phyloP scores from a whole-genome alignment of 2,888 invertebrate species.

The Ditula angustiorana region DNA sequence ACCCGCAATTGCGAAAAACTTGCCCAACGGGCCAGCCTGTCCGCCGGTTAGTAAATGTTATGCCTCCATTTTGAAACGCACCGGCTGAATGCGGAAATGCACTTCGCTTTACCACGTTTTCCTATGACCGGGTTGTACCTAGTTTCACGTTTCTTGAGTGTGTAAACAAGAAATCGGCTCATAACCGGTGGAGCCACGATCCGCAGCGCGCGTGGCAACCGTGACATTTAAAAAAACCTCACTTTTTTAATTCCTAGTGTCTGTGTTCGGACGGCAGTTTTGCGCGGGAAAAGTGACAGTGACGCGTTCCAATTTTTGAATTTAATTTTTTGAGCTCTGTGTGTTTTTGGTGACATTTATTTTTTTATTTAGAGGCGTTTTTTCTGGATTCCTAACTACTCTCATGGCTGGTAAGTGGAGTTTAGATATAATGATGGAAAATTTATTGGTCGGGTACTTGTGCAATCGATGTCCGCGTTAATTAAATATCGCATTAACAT shows the following conservation, averaged over 20 bases:
- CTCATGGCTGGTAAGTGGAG: slow-evolving; percentile 33
- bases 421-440: slow-evolving; percentile 13
- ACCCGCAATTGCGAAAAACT: slow-evolving; percentile 61
- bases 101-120: slow-evolving; percentile 61
- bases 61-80: slow-evolving; percentile 67
- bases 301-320: slow-evolving; percentile 30
- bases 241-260: slow-evolving; percentile 48
- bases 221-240: slow-evolving; percentile 64
- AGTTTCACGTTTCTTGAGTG: slow-evolving; percentile 56
- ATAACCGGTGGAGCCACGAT: slow-evolving; percentile 79
- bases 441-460: slow-evolving; percentile 25
- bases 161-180: slow-evolving; percentile 75
- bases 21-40: slow-evolving; percentile 52
- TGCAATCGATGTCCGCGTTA: slow-evolving; percentile 35
- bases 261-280: slow-evolving; percentile 66
- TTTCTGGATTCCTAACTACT: slow-evolving; percentile 34
- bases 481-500: slow-evolving; percentile 36
- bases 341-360: slow-evolving; percentile 30
- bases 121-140: slow-evolving; percentile 66
- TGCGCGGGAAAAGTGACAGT: slow-evolving; percentile 36
- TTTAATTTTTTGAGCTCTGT: slow-evolving; percentile 15
- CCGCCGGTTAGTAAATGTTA: slow-evolving; percentile 50
- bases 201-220: slow-evolving; percentile 74
- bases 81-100: slow-evolving; percentile 66
- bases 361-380: slow-evolving; percentile 17